A percentile compares a stretch with the other conserved stretches of the same genome.
These are phyloP conservation scores for Allygus modestus DNA, from an alignment of 2,888 invertebrate genomes.

Conservation along the genomic window DNA sequence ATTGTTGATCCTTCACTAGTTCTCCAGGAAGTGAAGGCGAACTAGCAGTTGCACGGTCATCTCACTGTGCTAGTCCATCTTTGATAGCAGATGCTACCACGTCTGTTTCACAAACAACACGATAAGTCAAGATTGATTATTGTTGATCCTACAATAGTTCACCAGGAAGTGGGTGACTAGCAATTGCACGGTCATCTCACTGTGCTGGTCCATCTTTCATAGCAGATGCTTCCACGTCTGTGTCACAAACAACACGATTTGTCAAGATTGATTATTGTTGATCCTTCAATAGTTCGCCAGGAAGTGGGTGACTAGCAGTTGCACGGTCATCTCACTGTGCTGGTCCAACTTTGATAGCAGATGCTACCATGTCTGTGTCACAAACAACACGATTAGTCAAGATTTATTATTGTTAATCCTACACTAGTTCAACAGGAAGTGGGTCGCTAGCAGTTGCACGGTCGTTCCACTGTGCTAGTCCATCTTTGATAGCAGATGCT, in stretches of 20 bases:
- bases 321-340: conserved; percentile 35
- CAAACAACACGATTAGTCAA: too few species aligned
- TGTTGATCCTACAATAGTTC: too few species aligned
- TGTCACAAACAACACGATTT: conserved; percentile 14
- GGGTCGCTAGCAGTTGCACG: not conserved
- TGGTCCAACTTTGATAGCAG: conserved; percentile 60
- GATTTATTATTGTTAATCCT: too few species aligned
- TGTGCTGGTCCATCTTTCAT: conserved; percentile 54
- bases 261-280: too few species aligned
- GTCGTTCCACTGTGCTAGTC: conserved; percentile 47
- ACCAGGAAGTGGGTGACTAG: conserved; percentile 43
- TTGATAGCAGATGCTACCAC: conserved; percentile 61
- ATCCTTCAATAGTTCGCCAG: too few species aligned
- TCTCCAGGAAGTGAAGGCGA: conserved; percentile 23
- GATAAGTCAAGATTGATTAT: too few species aligned
- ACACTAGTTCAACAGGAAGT: too few species aligned
- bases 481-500: conserved; percentile 59
- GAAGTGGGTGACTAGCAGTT: conserved; percentile 38
- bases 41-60: conserved; percentile 10
- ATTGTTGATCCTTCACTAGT: too few species aligned
- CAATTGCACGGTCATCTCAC: conserved; percentile 23
- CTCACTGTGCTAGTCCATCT: conserved; percentile 56
- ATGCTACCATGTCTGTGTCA: conserved; percentile 63
- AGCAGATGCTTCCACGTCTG: conserved; percentile 63
- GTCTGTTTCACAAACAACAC: conserved; percentile 59